phyloP scores from a whole-genome alignment of 1,140 invertebrate species.

The Tetramorium parvispinum region DNA sequence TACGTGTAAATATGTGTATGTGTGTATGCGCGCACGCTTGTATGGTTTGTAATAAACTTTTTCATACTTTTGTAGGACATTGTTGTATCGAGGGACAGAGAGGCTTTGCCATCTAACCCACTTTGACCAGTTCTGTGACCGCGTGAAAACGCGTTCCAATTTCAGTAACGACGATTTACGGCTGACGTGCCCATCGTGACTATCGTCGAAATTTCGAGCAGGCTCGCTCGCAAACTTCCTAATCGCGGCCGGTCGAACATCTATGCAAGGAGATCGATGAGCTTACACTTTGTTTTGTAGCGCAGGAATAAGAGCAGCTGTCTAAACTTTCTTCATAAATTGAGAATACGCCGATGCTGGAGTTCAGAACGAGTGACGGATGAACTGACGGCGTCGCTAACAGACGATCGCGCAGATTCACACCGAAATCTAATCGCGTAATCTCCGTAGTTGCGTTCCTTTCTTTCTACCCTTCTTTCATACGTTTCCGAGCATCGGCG shows the following conservation, averaged over 20 bases:
- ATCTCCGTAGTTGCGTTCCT: neutral
- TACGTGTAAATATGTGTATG: neutral
- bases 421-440: neutral
- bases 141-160: conserved; percentile 61
- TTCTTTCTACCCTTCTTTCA: neutral
- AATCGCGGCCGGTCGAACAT: conserved; percentile 33
- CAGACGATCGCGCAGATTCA: neutral
- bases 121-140: conserved; percentile 20
- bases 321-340: conserved; percentile 56
- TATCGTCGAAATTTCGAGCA: conserved; percentile 60
- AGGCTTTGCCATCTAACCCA: conserved; percentile 39
- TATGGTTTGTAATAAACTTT: conserved; percentile 4
- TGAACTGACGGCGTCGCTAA: neutral
- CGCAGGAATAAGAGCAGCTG: conserved; percentile 40
- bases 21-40: neutral
- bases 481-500: neutral
- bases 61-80: neutral
- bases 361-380: neutral
- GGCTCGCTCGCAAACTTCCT: conserved; percentile 42
- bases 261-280: conserved; percentile 36
- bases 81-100: neutral
- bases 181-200: conserved; percentile 48
- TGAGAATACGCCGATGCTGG: neutral
- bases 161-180: conserved; percentile 64
- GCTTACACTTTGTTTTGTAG: conserved; percentile 38